Conservation (phyloP, 2,113 vertebrate species). For the Cyprinodon tularosa region DNA sequence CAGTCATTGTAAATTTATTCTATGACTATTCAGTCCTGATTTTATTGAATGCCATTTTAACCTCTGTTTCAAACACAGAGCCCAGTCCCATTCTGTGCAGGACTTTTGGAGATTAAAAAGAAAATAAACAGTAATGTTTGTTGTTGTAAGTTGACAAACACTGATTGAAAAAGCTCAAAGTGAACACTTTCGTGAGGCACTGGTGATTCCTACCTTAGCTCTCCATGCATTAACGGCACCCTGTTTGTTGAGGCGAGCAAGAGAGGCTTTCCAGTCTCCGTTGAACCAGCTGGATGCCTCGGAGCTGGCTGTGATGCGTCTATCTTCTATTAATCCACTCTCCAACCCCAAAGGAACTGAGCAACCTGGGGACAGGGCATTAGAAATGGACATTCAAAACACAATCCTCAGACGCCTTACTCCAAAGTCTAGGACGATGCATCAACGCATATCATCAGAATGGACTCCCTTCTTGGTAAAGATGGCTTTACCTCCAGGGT, state of each 20-base stretch:
- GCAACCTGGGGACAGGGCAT: constrained; percentile 76
- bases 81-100: no score
- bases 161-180: no score
- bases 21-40: no score
- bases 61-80: no score
- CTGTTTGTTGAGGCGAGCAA: constrained; percentile 84
- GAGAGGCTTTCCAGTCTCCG: constrained; percentile 79
- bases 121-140: not conserved
- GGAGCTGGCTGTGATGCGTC: constrained; percentile 85
- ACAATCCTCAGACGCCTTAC: not conserved
- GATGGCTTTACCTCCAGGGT: no score
- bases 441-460: no score
- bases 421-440: not conserved
- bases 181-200: no score
- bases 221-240: constrained; percentile 87
- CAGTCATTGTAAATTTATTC: no score
- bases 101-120: no score
- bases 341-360: constrained; percentile 89
- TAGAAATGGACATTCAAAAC: not conserved
- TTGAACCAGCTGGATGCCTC: constrained; percentile 77
- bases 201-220: constrained; percentile 79
- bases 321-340: constrained; percentile 76
- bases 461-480: no score
- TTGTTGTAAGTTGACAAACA: no score
- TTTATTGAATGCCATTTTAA: no score